A percentile compares a stretch with the other conserved stretches of the same genome.
phyloP scores from a whole-genome alignment of 2,888 invertebrate genomes.

The Tetropium fuscum region DNA sequence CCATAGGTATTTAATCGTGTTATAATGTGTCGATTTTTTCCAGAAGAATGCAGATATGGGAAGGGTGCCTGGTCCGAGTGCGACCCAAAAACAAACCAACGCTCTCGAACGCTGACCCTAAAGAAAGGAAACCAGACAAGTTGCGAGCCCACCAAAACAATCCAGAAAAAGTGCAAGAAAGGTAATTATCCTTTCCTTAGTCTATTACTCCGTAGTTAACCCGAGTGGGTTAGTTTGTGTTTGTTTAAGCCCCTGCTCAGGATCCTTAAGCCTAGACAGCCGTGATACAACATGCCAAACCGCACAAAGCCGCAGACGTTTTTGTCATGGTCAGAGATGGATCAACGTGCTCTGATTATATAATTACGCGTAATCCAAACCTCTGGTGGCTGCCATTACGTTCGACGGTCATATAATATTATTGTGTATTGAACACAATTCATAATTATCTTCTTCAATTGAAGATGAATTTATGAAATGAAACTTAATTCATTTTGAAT shows the following conservation, averaged over 20 bases:
- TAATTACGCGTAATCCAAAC: too few relatives aligned
- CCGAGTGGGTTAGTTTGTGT: neutral
- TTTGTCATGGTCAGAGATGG: slow-evolving; percentile 19
- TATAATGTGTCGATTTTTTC: slow-evolving; percentile 47
- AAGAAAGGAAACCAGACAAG: slow-evolving; percentile 85
- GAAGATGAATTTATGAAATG: too few relatives aligned
- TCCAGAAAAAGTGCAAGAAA: slow-evolving; percentile 94
- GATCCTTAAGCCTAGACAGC: neutral
- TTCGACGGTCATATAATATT: neutral
- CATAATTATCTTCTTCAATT: too few relatives aligned
- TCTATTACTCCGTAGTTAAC: neutral
- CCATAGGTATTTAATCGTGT: too few relatives aligned
- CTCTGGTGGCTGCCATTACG: neutral
- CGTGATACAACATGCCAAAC: neutral
- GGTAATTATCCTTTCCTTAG: slow-evolving; percentile 67
- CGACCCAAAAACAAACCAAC: slow-evolving; percentile 84
- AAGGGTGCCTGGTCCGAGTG: slow-evolving; percentile 92
- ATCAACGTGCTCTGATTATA: slow-evolving; percentile 18
- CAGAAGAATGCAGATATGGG: slow-evolving; percentile 85
- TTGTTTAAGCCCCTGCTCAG: neutral
- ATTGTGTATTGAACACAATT: neutral
- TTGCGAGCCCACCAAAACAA: slow-evolving; percentile 86
- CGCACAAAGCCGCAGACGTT: slow-evolving; percentile 15
- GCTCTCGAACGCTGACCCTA: slow-evolving; percentile 84
- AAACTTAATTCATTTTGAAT: too few relatives aligned